These are phyloP conservation scores for Metaphire vulgaris DNA, from an alignment of 1,140 invertebrate genomes.

Conservation along the genomic window DNA sequence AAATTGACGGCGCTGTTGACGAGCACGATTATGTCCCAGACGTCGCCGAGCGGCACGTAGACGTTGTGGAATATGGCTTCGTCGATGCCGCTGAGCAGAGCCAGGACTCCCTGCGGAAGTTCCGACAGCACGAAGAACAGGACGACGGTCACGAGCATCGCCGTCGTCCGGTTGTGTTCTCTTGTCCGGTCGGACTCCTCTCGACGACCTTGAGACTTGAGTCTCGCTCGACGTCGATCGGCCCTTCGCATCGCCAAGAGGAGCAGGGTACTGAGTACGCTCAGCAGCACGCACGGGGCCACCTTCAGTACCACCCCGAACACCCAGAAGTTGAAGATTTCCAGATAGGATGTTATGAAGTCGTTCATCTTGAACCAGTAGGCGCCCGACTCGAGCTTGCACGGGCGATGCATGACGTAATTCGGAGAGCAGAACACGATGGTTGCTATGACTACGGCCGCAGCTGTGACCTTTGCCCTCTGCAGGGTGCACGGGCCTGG, in stretches of 20 bases:
- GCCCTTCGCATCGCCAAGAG: conserved; percentile 66
- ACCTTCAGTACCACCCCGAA: conserved; percentile 51
- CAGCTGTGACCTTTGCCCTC: neutral
- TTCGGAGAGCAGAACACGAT: conserved; percentile 4
- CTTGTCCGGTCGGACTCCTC: conserved; percentile 39
- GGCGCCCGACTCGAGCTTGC: neutral
- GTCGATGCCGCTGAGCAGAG: conserved; percentile 40
- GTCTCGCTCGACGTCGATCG: conserved; percentile 14
- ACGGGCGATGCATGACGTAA: conserved; percentile 2
- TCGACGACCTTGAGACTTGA: conserved; percentile 18
- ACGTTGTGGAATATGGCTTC: conserved; percentile 43
- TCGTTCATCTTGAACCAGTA: conserved; percentile 13
- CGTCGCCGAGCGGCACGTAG: no score
- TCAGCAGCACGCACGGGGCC: conserved; percentile 68
- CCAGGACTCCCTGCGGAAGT: conserved; percentile 60
- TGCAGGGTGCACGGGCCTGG: conserved; percentile 54
- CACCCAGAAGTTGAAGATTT: conserved; percentile 39
- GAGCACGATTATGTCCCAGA: no score
- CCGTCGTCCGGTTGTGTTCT: conserved; percentile 75
- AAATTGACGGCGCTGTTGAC: no score
- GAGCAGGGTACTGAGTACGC: conserved; percentile 70
- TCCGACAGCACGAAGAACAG: conserved; percentile 79
- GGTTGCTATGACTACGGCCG: neutral
- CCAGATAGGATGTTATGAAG: conserved; percentile 29
- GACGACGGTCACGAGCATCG: conserved; percentile 80